Percentiles rank a stretch among this genome's conserved stretches.
Conservation (phyloP, 1,140 invertebrate genomes). For the Cotesia chilonis region DNA sequence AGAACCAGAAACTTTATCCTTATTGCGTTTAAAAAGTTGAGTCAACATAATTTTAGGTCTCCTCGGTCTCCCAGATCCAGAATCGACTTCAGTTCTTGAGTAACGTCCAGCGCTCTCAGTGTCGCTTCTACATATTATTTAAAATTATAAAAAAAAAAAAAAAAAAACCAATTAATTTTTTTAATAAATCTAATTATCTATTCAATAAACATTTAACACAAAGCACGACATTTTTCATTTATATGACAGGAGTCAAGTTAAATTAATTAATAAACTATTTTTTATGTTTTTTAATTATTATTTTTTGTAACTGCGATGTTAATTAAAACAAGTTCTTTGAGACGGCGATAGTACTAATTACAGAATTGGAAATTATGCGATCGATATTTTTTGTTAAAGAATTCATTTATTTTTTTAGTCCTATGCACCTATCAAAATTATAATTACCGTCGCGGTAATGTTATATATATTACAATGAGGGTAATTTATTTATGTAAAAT, state of each 20-base stretch:
- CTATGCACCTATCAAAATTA: slow-evolving; percentile 20
- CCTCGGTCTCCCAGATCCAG: slow-evolving; percentile 45
- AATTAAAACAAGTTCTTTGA: slow-evolving; percentile 12
- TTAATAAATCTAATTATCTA: not conserved
- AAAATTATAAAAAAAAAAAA: not conserved
- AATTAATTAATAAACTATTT: too few relatives aligned
- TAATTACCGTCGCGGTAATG: slow-evolving; percentile 10
- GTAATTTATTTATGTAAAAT: slow-evolving; percentile 35
- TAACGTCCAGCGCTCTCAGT: slow-evolving; percentile 64
- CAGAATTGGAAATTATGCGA: slow-evolving; percentile 11
- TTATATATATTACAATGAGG: not conserved
- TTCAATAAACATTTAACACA: too few relatives aligned
- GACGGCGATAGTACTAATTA: slow-evolving; percentile 18
- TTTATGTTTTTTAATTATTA: too few relatives aligned
- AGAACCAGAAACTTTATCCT: slow-evolving; percentile 62
- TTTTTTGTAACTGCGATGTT: not conserved
- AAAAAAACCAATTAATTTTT: too few relatives aligned
- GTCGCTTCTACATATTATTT: slow-evolving; percentile 55
- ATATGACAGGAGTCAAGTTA: slow-evolving; percentile 25
- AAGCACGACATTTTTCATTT: slow-evolving; percentile 15
- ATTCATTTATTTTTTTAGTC: slow-evolving; percentile 3
- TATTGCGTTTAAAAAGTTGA: slow-evolving; percentile 60
- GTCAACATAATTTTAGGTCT: slow-evolving; percentile 57
- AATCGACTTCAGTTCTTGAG: slow-evolving; percentile 61
- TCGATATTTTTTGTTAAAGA: slow-evolving; percentile 2